Evolutionary conservation across 2,797 vertebrate species (phyloP), one percentile per base, ranked within the genome.

Genomic region (Chromobotia macracanthus): DNA sequence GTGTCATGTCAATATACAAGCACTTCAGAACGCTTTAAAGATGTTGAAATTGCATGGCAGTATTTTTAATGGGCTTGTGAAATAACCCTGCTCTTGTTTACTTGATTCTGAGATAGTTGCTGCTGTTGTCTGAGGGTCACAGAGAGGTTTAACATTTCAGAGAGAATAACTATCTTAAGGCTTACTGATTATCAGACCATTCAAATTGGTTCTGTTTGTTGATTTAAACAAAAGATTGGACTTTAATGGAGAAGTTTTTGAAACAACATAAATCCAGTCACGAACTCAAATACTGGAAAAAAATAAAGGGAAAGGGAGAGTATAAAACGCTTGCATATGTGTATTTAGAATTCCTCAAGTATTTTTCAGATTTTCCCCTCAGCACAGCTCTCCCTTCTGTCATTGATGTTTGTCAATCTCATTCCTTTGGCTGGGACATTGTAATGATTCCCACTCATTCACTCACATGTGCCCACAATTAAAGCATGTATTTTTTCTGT

Each of bases 61-160:
- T 11, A 7, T 11, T 50, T 53, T 64, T 53, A 53, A 25, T 38
- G 72, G 25, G n/a, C 31, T 77, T 70, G 41, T 77, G 50, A 16
- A 76, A 44, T 28, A n/a, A 61, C 9, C 25, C 16, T 50, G 3
- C 13, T 31, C 56, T 63, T 78, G 67, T 71, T 70, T 78, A 51
- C 44, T 44, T 53, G 67, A 78, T 78, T 61, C 16, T 61, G 31
- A 63, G n/a, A 70, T 38, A 38, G 25, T 18, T n/a, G 1, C 28
- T 58, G 44, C 21, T 50, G 55, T 60, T 48, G 9, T 38, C 28
- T 48, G 41, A 50, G 66, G 19, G 44, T 70, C 76, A 78, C 48
- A 18, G 28, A 41, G 16, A 63, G 41, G 66, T 77, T 77, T 60
- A 48, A 61, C 15, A 28, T 67, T 67, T 55, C n/a, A n/a, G 50